Evolutionary conservation across 2,113 vertebrate species (phyloP), one percentile per base, ranked within the genome.

Genomic region (Sialia sialis): DNA sequence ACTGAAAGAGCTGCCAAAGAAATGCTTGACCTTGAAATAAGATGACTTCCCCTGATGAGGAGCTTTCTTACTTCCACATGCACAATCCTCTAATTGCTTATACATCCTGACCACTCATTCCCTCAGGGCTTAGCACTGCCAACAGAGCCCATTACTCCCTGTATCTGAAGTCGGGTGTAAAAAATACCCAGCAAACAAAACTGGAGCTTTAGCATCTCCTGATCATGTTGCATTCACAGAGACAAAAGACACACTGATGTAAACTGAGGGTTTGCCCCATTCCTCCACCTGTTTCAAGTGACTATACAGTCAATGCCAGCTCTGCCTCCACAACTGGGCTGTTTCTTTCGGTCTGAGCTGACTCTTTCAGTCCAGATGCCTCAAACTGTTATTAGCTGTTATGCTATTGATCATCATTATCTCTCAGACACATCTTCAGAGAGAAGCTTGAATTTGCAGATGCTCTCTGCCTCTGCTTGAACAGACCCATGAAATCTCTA

Each of bases 351-450:
- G 62, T 12, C 49, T 48, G 46, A 22, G 46, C 22, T 23, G 46
- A 48, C 22, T 59, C 79, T 72, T 90, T 38, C 70, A 60, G 62
- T 11, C 49, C 92, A 86, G 70, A 70, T 48, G 76, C 76, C 43
- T 68, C 72, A 86, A 29, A 58, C 62, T 94, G 48, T 87, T 79
- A 90, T 85, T 94, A 88, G 60, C 52, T 68, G 20, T 36, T 23
- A 26, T 16, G 20, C 16, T 68, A 43, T 49, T 68, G 54, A 72
- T 68, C 27, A 80, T 43, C 1, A 0, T 67, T 83, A 51, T 89
- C 43, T 46, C 20, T 86, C 54, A 52, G 43, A 14, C 54, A 67
- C 8, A 19, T 51, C 58, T 83, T 55, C 80, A 83, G 52, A 85
- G 51, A 62, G 25, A 86, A 43, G 34, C 52, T 32, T 41, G 29